Evolutionary conservation across 2,888 invertebrate genomes (phyloP).

Genomic region (Erebia epiphron): DNA sequence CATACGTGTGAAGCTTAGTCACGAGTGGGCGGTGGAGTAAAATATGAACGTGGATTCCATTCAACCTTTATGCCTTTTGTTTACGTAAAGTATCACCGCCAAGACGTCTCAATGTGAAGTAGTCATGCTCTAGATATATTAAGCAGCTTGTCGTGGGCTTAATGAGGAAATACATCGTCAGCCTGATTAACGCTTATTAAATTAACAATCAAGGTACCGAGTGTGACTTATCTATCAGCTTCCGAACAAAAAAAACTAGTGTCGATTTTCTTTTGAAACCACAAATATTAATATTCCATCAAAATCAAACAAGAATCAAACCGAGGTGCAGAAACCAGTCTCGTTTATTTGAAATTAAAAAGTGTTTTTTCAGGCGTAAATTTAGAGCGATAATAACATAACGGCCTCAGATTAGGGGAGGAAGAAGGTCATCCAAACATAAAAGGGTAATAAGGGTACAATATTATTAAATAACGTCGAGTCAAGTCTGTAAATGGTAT

Average conservation of each 20-base stretch:
- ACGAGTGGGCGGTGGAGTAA: neutral
- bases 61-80: neutral
- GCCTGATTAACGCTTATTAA: slow-evolving; percentile 44
- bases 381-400: neutral
- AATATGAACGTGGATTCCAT: neutral
- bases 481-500: neutral
- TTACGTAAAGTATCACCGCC: slow-evolving; percentile 9
- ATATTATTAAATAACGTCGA: slow-evolving; percentile 2
- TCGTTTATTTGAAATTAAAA: no score
- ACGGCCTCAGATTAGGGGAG: neutral
- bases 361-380: no score
- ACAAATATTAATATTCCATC: no score
- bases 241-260: neutral
- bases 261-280: no score
- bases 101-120: slow-evolving; percentile 19
- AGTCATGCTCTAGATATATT: slow-evolving; percentile 27
- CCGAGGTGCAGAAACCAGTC: no score
- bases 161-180: slow-evolving; percentile 45
- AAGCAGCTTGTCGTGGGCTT: slow-evolving; percentile 32
- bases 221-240: slow-evolving; percentile 25
- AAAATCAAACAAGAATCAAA: no score
- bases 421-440: neutral
- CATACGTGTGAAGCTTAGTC: neutral
- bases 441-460: neutral
- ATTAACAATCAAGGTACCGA: slow-evolving; percentile 40